Evolutionary conservation across 2,888 invertebrate genomes (phyloP).

Genomic region (Nomada lathburiana): DNA sequence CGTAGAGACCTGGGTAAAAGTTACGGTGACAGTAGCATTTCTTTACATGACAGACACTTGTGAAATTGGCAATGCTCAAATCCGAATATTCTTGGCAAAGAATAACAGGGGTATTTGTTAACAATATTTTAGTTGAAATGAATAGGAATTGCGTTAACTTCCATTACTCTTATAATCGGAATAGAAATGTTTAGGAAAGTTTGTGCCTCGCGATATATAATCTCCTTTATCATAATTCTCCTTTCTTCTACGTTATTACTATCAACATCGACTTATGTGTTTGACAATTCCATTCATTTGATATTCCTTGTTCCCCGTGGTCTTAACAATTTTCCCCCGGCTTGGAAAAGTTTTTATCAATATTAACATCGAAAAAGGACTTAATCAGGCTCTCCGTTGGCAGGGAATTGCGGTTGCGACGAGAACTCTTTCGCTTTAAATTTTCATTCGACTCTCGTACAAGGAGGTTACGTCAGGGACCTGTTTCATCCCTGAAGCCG

Average conservation of each 20-base stretch:
- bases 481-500: slow-evolving; percentile 75
- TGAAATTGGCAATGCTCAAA: too few species aligned
- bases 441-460: slow-evolving; percentile 72
- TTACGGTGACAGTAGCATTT: too few species aligned
- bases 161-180: too few species aligned
- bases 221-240: too few species aligned
- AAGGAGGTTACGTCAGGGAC: slow-evolving; percentile 65
- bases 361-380: slow-evolving; percentile 48
- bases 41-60: too few species aligned
- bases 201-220: too few species aligned
- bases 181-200: too few species aligned
- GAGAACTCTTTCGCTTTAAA: slow-evolving; percentile 67
- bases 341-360: slow-evolving; percentile 39
- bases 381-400: slow-evolving; percentile 29
- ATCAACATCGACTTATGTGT: too few species aligned
- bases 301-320: slow-evolving; percentile 1
- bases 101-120: not conserved
- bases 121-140: not conserved
- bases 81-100: too few species aligned
- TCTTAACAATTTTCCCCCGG: slow-evolving; percentile 7
- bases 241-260: too few species aligned
- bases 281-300: not conserved
- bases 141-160: too few species aligned
- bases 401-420: slow-evolving; percentile 7
- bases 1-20: too few species aligned